A percentile compares a stretch with the other conserved stretches of the same genome.
These are phyloP conservation scores for Hemicentrotus pulcherrimus DNA, from an alignment of 35 echinoderm and acorn worm species.

Conservation along the genomic window DNA sequence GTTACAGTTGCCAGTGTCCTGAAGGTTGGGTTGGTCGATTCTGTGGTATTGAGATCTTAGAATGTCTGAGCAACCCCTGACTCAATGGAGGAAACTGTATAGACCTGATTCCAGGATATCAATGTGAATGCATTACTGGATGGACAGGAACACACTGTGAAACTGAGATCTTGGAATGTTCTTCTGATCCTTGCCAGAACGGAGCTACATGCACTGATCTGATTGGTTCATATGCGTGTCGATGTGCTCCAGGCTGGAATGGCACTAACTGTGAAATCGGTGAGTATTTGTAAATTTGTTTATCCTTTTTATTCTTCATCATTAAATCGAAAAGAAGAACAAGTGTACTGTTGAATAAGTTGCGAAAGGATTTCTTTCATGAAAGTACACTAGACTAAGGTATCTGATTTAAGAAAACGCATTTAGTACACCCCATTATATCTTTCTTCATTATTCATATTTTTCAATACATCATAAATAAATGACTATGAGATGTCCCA, in stretches of 20 bases:
- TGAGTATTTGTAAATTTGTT: not conserved
- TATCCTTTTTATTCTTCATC: too few relatives aligned
- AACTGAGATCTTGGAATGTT: constrained; percentile 36
- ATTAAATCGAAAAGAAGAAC: not conserved
- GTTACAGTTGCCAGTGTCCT: constrained; percentile 56
- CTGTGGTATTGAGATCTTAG: constrained; percentile 50
- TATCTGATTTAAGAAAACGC: too few relatives aligned
- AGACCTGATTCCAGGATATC: constrained; percentile 1
- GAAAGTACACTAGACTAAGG: not conserved
- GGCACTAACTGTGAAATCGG: constrained; percentile 62
- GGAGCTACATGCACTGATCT: constrained; percentile 52
- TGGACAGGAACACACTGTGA: constrained; percentile 28
- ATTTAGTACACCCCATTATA: too few relatives aligned
- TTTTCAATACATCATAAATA: too few relatives aligned
- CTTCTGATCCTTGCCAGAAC: constrained; percentile 65
- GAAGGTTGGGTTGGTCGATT: constrained; percentile 43
- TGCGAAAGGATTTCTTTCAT: not conserved
- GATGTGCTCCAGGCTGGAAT: constrained; percentile 54
- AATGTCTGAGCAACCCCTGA: constrained; percentile 75
- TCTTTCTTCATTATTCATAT: too few relatives aligned
- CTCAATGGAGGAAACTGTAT: constrained; percentile 68
- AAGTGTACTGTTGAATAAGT: not conserved
- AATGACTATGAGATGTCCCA: too few relatives aligned
- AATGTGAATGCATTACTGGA: not conserved
- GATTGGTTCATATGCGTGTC: constrained; percentile 22